A percentile compares a stretch with the other conserved stretches of the same genome.
Conservation (phyloP, 2,797 vertebrate genomes). For the Helicolenus hilgendorfi region DNA sequence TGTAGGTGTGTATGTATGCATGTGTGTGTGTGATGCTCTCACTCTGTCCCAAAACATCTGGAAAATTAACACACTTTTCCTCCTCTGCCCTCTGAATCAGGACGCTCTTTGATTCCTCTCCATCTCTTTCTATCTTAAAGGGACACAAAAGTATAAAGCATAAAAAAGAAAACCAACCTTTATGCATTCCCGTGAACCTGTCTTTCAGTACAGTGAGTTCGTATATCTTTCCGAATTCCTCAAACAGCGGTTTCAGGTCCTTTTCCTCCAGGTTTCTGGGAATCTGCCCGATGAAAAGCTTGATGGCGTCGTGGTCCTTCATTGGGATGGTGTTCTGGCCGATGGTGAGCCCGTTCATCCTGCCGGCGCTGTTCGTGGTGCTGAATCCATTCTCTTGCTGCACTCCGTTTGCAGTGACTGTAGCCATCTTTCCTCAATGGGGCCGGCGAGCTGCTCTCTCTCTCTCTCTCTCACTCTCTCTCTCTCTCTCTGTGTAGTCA, state of each 20-base stretch:
- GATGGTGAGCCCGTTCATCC: constrained; percentile 95
- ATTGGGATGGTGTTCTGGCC: constrained; percentile 95
- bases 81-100: constrained; percentile 31
- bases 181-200: constrained; percentile 99
- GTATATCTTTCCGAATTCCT: constrained; percentile 99
- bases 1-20: not conserved
- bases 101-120: constrained; percentile 1
- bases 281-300: constrained; percentile 99
- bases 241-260: constrained; percentile 98
- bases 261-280: constrained; percentile 98
- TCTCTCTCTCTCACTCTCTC: constrained; percentile 81
- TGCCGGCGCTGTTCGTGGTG: constrained; percentile 95
- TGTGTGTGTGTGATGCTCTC: constrained; percentile 16
- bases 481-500: constrained; percentile 66
- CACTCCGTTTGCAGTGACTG: constrained; percentile 94
- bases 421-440: constrained; percentile 95
- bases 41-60: constrained; percentile 77
- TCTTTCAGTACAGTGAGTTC: constrained; percentile 99
- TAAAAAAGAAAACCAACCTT: constrained; percentile 91
- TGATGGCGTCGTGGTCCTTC: constrained; percentile 99
- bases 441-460: constrained; percentile 88
- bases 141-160: constrained; percentile 41
- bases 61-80: constrained; percentile 72
- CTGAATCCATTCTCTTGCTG: constrained; percentile 95
- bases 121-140: not conserved